A percentile compares a stretch with the other conserved stretches of the same genome.
Conservation (phyloP, 2,113 vertebrate genomes). For the Labeo rohita region DNA sequence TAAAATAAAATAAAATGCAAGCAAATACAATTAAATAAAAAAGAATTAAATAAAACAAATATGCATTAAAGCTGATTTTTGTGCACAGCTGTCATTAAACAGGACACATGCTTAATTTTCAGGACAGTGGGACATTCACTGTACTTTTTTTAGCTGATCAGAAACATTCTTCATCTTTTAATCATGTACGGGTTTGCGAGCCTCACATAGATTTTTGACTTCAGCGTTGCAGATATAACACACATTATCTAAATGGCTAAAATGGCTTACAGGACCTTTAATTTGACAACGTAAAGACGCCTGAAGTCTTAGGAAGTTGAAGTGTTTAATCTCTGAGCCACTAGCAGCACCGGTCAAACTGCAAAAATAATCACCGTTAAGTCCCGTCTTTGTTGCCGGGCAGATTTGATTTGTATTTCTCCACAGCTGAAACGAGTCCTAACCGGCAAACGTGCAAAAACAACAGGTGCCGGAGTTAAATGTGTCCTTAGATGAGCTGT, state of each 20-base stretch:
- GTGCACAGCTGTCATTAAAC: not conserved
- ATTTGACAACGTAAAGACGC: not conserved
- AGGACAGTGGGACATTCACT: not conserved
- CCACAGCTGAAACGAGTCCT: slow-evolving; percentile 39
- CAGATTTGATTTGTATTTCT: slow-evolving; percentile 51
- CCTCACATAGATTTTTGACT: too few species aligned
- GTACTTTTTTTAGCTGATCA: not conserved
- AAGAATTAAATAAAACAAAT: not conserved
- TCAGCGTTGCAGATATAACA: not conserved
- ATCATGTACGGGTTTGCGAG: not conserved
- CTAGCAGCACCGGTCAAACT: not conserved
- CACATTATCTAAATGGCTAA: not conserved
- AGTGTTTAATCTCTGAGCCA: not conserved
- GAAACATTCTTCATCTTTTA: not conserved
- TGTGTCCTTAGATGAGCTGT: slow-evolving; percentile 60
- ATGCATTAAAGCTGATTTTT: not conserved
- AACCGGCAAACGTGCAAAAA: slow-evolving; percentile 60
- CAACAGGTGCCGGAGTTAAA: slow-evolving; percentile 72
- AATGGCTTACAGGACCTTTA: not conserved
- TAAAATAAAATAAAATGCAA: not conserved
- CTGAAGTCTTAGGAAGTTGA: not conserved
- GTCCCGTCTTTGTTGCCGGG: slow-evolving; percentile 51
- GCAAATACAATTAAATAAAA: not conserved
- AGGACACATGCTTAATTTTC: not conserved
- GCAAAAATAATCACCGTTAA: not conserved